These are phyloP conservation scores for Triplophysa siluroides DNA, from an alignment of 2,113 vertebrate genomes.

Conservation along the genomic window DNA sequence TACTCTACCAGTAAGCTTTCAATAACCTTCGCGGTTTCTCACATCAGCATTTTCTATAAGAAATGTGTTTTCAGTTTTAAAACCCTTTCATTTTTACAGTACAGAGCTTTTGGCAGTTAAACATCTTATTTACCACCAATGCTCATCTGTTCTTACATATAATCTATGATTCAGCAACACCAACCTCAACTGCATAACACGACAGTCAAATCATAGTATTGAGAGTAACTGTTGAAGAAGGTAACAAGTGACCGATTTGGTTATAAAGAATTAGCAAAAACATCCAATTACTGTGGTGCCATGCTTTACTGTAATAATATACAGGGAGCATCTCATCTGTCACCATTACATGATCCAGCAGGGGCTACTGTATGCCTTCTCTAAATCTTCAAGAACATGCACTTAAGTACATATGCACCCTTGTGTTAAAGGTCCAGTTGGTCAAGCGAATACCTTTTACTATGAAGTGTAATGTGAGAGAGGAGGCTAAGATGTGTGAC, in stretches of 20 bases:
- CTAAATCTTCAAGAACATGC: conserved; percentile 25
- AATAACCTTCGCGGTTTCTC: neutral
- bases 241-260: conserved; percentile 25
- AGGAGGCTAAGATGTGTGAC: conserved; percentile 19
- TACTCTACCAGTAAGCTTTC: neutral
- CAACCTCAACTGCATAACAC: neutral
- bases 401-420: conserved; percentile 31
- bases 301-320: conserved; percentile 50
- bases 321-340: conserved; percentile 40
- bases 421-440: conserved; percentile 40
- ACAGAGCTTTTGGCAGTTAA: conserved; percentile 44
- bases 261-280: conserved; percentile 40
- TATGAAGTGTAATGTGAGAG: conserved; percentile 44
- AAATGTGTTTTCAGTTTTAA: neutral
- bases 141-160: neutral
- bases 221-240: conserved; percentile 25
- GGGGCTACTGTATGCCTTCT: conserved; percentile 36
- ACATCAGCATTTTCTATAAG: conserved; percentile 4
- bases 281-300: conserved; percentile 48
- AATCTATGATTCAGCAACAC: neutral
- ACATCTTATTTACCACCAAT: conserved; percentile 1
- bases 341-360: conserved; percentile 31
- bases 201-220: conserved; percentile 15
- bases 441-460: conserved; percentile 43
- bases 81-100: conserved; percentile 23